A percentile compares a stretch with the other conserved stretches of the same genome.
Conservation (phyloP, 2,888 invertebrate species). For the Drosophila vallismaia region DNA sequence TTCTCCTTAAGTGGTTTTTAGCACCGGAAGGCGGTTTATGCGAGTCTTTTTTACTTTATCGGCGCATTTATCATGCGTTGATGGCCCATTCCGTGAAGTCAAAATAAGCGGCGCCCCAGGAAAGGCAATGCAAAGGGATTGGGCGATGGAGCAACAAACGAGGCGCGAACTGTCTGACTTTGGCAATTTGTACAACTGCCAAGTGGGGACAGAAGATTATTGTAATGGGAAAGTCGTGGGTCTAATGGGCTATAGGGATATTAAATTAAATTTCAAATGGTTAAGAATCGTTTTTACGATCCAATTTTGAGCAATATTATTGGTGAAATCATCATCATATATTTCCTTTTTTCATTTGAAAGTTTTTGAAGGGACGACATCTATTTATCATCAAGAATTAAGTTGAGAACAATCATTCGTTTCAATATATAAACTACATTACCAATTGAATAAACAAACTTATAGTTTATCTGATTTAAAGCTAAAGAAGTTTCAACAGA, state of each 20-base stretch:
- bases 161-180: conserved; percentile 64
- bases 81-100: conserved; percentile 59
- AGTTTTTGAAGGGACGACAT: no score
- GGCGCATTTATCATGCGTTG: conserved; percentile 70
- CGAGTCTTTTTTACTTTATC: conserved; percentile 56
- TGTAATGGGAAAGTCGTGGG: conserved; percentile 24
- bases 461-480: neutral
- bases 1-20: conserved; percentile 60
- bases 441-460: neutral
- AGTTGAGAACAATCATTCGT: no score
- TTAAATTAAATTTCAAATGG: neutral
- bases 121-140: conserved; percentile 1
- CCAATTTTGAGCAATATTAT: no score
- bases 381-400: no score
- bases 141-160: conserved; percentile 51
- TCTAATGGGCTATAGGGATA: neutral
- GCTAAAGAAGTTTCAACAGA: neutral
- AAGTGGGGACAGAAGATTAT: conserved; percentile 36
- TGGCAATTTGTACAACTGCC: conserved; percentile 57
- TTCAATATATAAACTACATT: no score
- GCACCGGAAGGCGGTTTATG: conserved; percentile 64
- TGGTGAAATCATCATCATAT: no score
- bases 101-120: conserved; percentile 21
- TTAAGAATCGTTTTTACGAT: no score
- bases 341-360: no score